Evolutionary conservation across 2,113 vertebrate species (phyloP).

Genomic region (Taurulus bubalis): DNA sequence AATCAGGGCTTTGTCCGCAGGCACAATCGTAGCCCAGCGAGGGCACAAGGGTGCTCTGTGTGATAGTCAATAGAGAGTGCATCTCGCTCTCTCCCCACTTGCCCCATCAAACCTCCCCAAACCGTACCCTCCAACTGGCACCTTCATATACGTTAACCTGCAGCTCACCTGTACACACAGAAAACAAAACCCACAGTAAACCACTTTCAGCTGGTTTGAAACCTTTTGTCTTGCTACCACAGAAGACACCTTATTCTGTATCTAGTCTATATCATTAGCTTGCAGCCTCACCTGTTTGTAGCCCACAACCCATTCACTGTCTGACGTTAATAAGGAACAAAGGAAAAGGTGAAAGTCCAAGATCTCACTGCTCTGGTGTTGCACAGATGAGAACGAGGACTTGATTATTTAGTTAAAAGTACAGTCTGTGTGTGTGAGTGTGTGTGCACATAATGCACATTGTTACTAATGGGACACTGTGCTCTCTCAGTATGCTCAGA

Average conservation of each 20-base stretch:
- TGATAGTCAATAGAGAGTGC: conserved; percentile 75
- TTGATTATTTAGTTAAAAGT: conserved; percentile 73
- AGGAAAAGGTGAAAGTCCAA: conserved; percentile 79
- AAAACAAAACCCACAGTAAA: conserved; percentile 12
- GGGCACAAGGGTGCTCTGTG: conserved; percentile 82
- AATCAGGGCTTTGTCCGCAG: conserved; percentile 82
- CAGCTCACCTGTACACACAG: conserved; percentile 65
- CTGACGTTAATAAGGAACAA: conserved; percentile 70
- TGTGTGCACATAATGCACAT: conserved; percentile 21
- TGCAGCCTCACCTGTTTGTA: conserved; percentile 68
- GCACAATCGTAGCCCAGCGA: conserved; percentile 72
- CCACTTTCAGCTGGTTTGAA: conserved; percentile 12
- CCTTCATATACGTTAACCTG: conserved; percentile 67
- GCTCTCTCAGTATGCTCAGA: conserved; percentile 13
- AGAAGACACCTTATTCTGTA: too few relatives aligned
- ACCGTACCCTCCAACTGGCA: conserved; percentile 36
- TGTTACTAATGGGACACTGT: conserved; percentile 40
- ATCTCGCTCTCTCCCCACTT: conserved; percentile 71
- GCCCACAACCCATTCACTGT: conserved; percentile 65
- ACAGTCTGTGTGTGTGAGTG: conserved; percentile 35
- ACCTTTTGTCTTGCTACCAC: too few relatives aligned
- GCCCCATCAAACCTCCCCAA: conserved; percentile 56
- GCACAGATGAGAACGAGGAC: conserved; percentile 52
- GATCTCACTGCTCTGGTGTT: conserved; percentile 31
- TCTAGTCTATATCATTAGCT: conserved; percentile 49